Base-by-base conservation (phyloP, 2,797 vertebrate species). In the Gadopsis bispinosus region DNA sequence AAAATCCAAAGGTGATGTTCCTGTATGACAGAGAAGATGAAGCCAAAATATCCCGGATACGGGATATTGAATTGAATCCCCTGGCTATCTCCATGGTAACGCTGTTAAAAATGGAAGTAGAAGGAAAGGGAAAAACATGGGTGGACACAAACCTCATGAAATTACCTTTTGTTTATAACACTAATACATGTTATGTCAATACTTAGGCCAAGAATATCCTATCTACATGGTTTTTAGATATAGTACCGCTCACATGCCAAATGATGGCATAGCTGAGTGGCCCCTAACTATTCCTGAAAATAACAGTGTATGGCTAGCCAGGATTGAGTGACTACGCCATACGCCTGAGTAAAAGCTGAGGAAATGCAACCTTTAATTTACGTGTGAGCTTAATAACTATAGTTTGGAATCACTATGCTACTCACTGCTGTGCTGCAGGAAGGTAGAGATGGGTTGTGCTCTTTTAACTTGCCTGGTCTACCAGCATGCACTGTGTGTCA, bases 31-130 rank as follows among this genome's bases (percentile, higher is more conserved):
- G 7, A 51, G 5, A 51, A 61, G 26, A 26, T 26, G 26, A 26
- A 26, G 26, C 26, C 26, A 26, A 26, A 26, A 26, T 26, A 26
- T 26, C 26, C 26, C 26, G 26, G 26, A 26, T 26, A 26, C 2
- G 26, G 26, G 26, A 26, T 26, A 26, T 26, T 26, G 26, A 26
- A 26, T 26, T 43, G 7, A 71, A 35, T 35, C 33, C 35, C 8
- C 3, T 43, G 54, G 14, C 37, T n/a, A 13, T 48, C 53, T 81
- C 59, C 53, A 53, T 76, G 39, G 33, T 14, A 65, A 54, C 58
- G 41, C 35, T 39, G 10, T 59, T 35, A 45, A 29, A 58, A 60
- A 75, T 48, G n/a, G 10, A 41, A 43, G n/a, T 22, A 14, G 7
- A 20, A 3, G 39, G 6, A 69, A 26, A 53, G 20, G 7, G 39